Percentiles rank a stretch among this genome's conserved stretches.
These are phyloP conservation scores for Pholis gunnellus DNA, from an alignment of 2,113 vertebrate species.

Conservation along the genomic window DNA sequence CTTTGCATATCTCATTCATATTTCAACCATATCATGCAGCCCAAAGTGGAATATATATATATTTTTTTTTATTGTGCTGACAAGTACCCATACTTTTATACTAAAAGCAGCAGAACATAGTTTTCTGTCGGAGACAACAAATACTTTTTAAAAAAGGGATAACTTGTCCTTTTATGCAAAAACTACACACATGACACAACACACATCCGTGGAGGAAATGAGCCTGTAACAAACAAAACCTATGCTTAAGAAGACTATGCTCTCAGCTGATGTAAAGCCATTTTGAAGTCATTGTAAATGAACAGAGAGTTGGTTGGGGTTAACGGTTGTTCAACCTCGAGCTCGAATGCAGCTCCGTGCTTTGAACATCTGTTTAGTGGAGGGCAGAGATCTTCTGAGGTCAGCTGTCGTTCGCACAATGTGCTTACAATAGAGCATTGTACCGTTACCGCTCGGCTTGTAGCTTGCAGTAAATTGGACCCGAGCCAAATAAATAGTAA, in stretches of 20 bases:
- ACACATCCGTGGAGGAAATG: not conserved
- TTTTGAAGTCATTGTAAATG: not conserved
- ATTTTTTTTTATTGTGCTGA: conserved; percentile 1
- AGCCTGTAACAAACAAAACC: not conserved
- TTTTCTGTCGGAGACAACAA: not conserved
- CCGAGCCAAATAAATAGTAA: conserved; percentile 11
- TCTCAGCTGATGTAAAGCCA: not conserved
- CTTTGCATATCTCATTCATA: too few species aligned
- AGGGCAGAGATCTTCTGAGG: not conserved
- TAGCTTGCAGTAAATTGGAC: conserved; percentile 24
- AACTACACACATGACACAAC: not conserved
- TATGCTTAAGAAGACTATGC: not conserved
- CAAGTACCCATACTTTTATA: not conserved
- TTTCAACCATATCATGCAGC: not conserved
- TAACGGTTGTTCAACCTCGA: not conserved
- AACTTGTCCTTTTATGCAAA: not conserved
- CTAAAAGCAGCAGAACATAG: not conserved
- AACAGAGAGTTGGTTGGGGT: not conserved
- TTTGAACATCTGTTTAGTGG: conserved; percentile 4
- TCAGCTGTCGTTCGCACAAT: not conserved
- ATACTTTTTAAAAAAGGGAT: conserved; percentile 1
- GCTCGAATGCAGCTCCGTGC: not conserved
- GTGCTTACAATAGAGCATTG: not conserved
- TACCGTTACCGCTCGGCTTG: not conserved
- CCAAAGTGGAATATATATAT: not conserved